Percentiles rank a stretch among this genome's conserved stretches.
Evolutionary conservation across 2,888 invertebrate species (phyloP).

Genomic region (Escarpia spicata): DNA sequence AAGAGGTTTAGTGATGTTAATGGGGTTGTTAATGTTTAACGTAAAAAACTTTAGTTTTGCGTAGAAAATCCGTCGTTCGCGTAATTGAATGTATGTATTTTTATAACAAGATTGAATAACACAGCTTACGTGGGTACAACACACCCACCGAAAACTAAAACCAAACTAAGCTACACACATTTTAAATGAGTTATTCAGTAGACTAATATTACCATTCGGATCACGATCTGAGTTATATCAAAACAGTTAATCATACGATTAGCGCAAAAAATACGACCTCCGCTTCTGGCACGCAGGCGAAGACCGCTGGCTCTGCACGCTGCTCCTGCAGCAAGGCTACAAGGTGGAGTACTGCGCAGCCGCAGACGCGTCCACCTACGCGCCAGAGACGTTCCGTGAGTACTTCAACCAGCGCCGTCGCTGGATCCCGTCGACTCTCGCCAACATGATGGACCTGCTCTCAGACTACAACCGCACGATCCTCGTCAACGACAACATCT

Average conservation of each 20-base stretch:
- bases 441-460: constrained; percentile 93
- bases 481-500: constrained; percentile 53
- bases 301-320: constrained; percentile 45
- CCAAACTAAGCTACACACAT: too few species aligned
- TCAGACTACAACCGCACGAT: constrained; percentile 51
- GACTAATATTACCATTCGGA: too few species aligned
- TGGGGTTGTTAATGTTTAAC: too few species aligned
- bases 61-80: too few species aligned
- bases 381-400: constrained; percentile 76
- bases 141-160: too few species aligned
- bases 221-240: not conserved
- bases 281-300: constrained; percentile 44
- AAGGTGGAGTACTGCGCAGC: constrained; percentile 94
- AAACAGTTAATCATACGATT: not conserved
- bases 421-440: constrained; percentile 98
- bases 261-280: not conserved
- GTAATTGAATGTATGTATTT: too few species aligned
- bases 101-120: too few species aligned
- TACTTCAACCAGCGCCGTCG: constrained; percentile 97
- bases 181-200: too few species aligned
- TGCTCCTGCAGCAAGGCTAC: constrained; percentile 46
- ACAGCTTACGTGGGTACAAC: too few species aligned
- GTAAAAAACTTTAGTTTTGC: too few species aligned
- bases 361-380: constrained; percentile 97
- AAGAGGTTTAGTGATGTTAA: too few species aligned